Conservation (phyloP, 2,113 vertebrate genomes). For the Mesocricetus auratus region DNA sequence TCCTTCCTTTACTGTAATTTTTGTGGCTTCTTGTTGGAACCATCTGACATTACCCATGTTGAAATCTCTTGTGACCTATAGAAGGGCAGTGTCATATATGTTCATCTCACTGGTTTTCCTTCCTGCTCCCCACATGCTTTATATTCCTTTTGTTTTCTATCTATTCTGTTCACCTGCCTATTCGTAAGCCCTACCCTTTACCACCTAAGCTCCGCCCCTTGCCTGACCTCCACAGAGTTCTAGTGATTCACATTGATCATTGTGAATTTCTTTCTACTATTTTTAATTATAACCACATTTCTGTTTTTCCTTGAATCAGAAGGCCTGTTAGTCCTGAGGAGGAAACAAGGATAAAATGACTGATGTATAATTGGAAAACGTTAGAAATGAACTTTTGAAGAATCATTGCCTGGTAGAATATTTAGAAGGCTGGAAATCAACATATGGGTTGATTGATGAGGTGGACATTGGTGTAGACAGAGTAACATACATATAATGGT, state of each 20-base stretch:
- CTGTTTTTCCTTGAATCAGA: constrained; percentile 33
- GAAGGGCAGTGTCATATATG: neutral
- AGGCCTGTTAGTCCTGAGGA: neutral
- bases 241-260: neutral
- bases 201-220: neutral
- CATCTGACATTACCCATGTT: neutral
- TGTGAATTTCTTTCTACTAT: constrained; percentile 3
- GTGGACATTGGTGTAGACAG: neutral
- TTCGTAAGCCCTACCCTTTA: neutral
- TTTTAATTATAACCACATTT: constrained; percentile 52
- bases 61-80: neutral
- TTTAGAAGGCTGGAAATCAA: neutral
- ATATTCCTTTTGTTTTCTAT: neutral
- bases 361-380: constrained; percentile 15
- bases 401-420: neutral
- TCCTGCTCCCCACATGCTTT: neutral
- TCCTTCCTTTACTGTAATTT: neutral
- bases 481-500: neutral
- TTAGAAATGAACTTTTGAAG: constrained; percentile 58
- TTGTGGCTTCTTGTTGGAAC: constrained; percentile 15
- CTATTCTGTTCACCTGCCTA: neutral
- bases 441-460: neutral
- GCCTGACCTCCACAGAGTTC: neutral
- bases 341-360: constrained; percentile 30
- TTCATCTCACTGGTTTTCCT: neutral